Evolutionary conservation across 2,797 vertebrate species (phyloP).

Genomic region (Alfaro cultratus): DNA sequence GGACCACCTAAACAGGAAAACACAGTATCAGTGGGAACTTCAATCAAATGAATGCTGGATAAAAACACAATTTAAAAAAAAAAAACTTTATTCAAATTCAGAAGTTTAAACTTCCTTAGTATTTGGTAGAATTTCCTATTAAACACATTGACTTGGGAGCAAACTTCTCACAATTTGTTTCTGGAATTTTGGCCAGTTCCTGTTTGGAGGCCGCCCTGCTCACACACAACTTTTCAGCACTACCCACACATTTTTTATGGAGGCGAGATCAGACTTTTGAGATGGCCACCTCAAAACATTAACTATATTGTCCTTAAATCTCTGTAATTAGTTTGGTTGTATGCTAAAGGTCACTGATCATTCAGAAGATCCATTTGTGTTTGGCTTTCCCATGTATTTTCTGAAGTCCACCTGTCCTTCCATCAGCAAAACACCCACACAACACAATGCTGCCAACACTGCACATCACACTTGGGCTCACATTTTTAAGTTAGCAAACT

Average conservation of each 20-base stretch:
- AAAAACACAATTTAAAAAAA: background rate
- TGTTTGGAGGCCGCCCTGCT: background rate
- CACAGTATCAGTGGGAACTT: background rate
- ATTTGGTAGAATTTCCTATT: background rate
- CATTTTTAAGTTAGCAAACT: background rate
- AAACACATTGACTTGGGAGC: background rate
- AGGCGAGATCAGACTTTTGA: background rate
- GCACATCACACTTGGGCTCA: background rate
- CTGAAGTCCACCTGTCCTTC: background rate
- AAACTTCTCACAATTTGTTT: background rate
- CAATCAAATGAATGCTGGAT: background rate
- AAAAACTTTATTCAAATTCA: background rate
- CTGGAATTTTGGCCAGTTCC: background rate
- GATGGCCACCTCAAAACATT: background rate
- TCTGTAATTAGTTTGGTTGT: background rate
- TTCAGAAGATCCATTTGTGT: background rate
- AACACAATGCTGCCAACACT: background rate
- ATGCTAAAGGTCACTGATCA: background rate
- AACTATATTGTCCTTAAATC: background rate
- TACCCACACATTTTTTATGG: background rate
- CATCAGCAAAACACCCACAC: background rate
- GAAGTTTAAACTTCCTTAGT: background rate
- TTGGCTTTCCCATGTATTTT: background rate
- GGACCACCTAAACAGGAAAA: conserved; percentile 83
- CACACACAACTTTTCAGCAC: background rate